These are phyloP conservation scores for Tribolium castaneum DNA, from an alignment of 1,140 invertebrate genomes.

Conservation along the genomic window DNA sequence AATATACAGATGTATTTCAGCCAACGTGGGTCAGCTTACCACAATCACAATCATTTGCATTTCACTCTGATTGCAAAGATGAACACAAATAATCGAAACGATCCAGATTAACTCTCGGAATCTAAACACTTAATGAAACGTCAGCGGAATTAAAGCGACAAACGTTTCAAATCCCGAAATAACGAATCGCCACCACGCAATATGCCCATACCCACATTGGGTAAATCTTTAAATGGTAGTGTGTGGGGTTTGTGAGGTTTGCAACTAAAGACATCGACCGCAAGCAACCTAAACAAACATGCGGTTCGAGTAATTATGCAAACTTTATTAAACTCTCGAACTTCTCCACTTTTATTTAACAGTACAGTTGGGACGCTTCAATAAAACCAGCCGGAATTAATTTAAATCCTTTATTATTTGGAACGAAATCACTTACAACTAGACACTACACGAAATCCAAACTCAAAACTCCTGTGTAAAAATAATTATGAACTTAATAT, in stretches of 20 bases:
- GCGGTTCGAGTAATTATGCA: background rate
- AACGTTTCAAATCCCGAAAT: background rate
- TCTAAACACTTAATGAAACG: constrained; percentile 8
- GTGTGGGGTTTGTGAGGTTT: background rate
- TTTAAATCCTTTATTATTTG: constrained; percentile 4
- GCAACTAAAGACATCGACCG: background rate
- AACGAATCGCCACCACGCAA: background rate
- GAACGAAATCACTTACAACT: background rate
- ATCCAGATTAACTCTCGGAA: constrained; percentile 10
- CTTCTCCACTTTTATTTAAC: background rate
- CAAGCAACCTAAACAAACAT: constrained; percentile 15
- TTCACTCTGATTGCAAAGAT: constrained; percentile 32
- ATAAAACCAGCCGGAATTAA: background rate
- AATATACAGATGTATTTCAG: constrained; percentile 44
- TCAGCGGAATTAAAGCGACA: background rate
- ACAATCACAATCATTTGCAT: constrained; percentile 40
- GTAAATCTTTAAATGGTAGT: background rate
- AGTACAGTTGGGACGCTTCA: background rate
- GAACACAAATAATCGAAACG: constrained; percentile 19
- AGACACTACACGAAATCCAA: background rate
- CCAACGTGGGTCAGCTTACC: constrained; percentile 12
- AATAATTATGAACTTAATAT: constrained; percentile 59
- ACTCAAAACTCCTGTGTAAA: background rate
- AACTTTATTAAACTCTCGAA: background rate
- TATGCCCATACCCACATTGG: background rate